phyloP scores from a whole-genome alignment of 2,113 vertebrate species.

The Halcyon senegalensis region DNA sequence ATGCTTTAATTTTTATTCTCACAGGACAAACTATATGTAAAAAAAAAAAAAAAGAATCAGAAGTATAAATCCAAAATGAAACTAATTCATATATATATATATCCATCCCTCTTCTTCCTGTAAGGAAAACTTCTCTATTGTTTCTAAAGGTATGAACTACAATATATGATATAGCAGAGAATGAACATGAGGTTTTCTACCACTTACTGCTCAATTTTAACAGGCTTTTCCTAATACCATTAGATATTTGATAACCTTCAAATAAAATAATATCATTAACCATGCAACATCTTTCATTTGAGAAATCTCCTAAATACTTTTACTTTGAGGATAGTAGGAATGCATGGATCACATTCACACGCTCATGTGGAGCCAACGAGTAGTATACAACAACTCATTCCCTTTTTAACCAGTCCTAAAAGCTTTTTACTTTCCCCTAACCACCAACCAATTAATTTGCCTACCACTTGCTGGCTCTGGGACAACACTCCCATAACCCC shows the following conservation, averaged over 20 bases:
- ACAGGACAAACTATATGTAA: background rate
- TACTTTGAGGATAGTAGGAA: background rate
- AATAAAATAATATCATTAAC: background rate
- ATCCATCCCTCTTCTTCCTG: background rate
- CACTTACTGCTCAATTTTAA: background rate
- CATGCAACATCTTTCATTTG: background rate
- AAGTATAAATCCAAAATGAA: background rate
- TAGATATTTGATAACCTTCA: background rate
- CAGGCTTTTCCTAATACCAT: background rate
- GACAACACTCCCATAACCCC: conserved; percentile 18
- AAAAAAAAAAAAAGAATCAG: background rate
- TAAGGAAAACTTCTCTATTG: background rate
- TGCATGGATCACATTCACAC: background rate
- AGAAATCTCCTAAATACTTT: background rate
- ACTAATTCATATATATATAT: background rate
- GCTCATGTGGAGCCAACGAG: background rate
- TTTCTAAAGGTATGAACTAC: background rate
- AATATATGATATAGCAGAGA: background rate
- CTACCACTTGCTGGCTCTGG: conserved; percentile 23
- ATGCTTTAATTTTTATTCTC: background rate
- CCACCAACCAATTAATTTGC: conserved; percentile 59
- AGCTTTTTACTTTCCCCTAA: conserved; percentile 52
- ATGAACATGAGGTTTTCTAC: background rate
- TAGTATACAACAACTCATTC: background rate
- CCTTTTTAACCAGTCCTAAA: conserved; percentile 26